A percentile compares a stretch with the other conserved stretches of the same genome.
phyloP scores from a whole-genome alignment of 92 coral and sea anemone genomes.

The Zoanthus sansibaricus region DNA sequence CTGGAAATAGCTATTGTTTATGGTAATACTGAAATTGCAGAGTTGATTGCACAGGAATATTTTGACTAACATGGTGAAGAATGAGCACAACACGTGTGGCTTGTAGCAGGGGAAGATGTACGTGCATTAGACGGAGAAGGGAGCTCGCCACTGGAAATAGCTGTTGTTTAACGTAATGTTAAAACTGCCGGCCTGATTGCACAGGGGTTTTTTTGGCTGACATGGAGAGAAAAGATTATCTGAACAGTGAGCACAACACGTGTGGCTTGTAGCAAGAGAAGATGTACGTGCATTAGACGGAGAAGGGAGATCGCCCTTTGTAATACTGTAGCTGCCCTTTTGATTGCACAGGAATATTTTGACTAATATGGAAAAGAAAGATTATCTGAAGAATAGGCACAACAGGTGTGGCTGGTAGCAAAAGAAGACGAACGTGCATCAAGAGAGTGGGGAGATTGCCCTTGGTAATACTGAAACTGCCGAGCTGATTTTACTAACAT shows the following conservation, averaged over 20 bases:
- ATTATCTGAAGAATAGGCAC: not conserved
- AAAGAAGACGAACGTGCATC: no score
- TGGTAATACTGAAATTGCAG: conserved; percentile 23
- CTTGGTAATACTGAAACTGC: conserved; percentile 36
- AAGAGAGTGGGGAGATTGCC: conserved; percentile 9
- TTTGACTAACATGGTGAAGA: not conserved
- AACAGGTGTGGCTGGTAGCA: not conserved
- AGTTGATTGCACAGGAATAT: conserved; percentile 22
- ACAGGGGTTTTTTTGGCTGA: conserved; percentile 7
- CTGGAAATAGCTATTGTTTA: conserved; percentile 62
- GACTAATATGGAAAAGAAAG: not conserved
- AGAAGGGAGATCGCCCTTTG: conserved; percentile 43
- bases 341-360: conserved; percentile 26
- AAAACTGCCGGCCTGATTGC: conserved; percentile 23
- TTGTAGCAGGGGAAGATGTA: not conserved
- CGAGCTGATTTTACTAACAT: conserved; percentile 12
- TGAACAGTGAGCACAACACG: not conserved
- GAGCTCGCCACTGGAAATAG: conserved; percentile 64
- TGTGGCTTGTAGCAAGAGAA: not conserved
- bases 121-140: no score
- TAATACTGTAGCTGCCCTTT: conserved; percentile 47
- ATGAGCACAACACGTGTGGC: not conserved
- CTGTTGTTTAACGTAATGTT: conserved; percentile 24
- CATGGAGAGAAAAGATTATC: not conserved
- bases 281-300: no score